Base-by-base conservation (phyloP, 2,797 vertebrate species). In the Octomys mimax region DNA sequence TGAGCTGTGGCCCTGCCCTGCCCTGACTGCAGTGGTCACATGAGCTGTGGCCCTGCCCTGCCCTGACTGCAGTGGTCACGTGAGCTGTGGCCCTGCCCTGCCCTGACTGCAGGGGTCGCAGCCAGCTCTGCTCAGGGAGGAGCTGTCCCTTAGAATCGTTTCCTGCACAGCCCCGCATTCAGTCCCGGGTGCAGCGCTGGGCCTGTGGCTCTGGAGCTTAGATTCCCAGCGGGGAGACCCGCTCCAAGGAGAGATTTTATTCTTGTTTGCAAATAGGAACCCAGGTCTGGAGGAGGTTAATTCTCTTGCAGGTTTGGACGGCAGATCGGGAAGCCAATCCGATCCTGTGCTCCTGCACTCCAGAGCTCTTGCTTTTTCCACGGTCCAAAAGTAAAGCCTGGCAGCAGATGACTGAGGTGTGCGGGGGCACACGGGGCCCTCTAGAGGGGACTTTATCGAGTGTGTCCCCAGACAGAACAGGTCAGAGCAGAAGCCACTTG, bases 21-120 rank as follows among this genome's bases (percentile, higher is more conserved):
- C 39, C 39, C 39, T 39, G 39, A 2, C 39, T 39, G 39, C 39
- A 39, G 2, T 0, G 4, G 2, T 2, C 10, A 4, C 39, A 0
- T 75, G 79, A 33, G 1, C 31, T 8, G 9, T 1, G 26, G 5
- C 57, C 42, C 39, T 16, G 16, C 1, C 2, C 7, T 22, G 71
- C 49, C 24, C 18, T 49, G 8, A 52, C 26, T 28, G 49, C 1
- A 26, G 1, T 19, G 81, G 1, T 64, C 39, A 39, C 39, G 39
- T 39, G 39, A 39, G 39, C 39, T 39, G 39, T 39, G 39, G 5
- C 57, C 42, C 39, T 16, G 16, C 1, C 2, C 7, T 22, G 71
- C 49, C 24, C 18, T 49, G 8, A 52, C 24, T 28, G 52, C 2
- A 33, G 1, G 3, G 42, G 42, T 42, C 4, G 42, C 16, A 22